These are phyloP conservation scores for Meloidogyne chitwoodi DNA, from an alignment of 1,140 invertebrate genomes.

Conservation along the genomic window DNA sequence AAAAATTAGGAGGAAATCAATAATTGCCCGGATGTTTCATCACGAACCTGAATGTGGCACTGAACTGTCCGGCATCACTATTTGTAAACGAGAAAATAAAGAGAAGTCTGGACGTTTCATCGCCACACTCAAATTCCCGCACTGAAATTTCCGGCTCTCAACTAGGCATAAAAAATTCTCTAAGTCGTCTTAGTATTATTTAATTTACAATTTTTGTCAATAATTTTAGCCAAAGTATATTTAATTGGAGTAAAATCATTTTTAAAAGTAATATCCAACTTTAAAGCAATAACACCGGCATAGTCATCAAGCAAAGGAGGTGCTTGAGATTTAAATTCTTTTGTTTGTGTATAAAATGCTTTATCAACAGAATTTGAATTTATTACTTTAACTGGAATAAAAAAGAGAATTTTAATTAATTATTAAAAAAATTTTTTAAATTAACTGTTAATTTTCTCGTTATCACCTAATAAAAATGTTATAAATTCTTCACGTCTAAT, in stretches of 20 bases:
- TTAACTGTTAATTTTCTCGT: background rate
- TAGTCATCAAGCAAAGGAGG: background rate
- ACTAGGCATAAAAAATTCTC: no score
- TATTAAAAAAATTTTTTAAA: background rate
- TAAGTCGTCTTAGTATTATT: background rate
- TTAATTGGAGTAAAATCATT: background rate
- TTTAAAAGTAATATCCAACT: background rate
- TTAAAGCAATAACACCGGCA: background rate
- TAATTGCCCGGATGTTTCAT: no score
- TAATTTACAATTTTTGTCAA: background rate
- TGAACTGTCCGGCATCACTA: no score
- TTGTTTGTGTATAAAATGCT: background rate
- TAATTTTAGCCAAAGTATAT: background rate
- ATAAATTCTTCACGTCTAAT: background rate
- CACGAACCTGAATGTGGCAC: no score
- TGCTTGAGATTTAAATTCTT: background rate
- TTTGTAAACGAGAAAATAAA: no score
- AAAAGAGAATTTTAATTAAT: background rate
- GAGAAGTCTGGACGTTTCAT: no score
- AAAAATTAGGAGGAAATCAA: no score
- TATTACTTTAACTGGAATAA: background rate
- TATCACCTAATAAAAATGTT: background rate
- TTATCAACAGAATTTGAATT: background rate
- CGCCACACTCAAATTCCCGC: no score
- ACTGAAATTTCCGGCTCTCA: no score